A percentile compares a stretch with the other conserved stretches of the same genome.
Conservation (phyloP, 2,113 vertebrate genomes). For the Rhinoptilus africanus region DNA sequence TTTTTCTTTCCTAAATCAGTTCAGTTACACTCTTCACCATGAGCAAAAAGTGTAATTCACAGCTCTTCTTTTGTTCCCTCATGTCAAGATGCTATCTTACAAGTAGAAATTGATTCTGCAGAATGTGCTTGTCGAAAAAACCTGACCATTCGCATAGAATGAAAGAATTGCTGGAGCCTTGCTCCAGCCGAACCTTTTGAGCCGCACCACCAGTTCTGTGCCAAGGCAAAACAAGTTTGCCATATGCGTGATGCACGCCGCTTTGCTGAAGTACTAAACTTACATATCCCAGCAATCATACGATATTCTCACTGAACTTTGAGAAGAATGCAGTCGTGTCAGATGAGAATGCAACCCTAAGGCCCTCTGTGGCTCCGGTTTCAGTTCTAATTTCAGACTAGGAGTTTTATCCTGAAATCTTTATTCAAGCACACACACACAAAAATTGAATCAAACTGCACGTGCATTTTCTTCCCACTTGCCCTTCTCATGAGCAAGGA, state of each 20-base stretch:
- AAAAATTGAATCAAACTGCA: not conserved
- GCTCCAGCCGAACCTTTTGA: not conserved
- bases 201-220: not conserved
- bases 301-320: not conserved
- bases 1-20: not conserved
- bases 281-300: not conserved
- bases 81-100: not conserved
- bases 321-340: not conserved
- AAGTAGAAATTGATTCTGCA: not conserved
- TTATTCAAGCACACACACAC: not conserved
- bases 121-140: not conserved
- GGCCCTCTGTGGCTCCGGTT: not conserved
- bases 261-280: not conserved
- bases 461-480: not conserved
- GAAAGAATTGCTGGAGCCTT: not conserved
- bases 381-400: constrained; percentile 35
- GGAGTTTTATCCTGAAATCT: not conserved
- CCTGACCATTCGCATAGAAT: not conserved
- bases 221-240: not conserved
- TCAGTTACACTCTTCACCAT: not conserved
- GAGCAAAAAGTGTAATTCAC: not conserved
- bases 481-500: not conserved
- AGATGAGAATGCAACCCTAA: not conserved
- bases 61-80: not conserved
- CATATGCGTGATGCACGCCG: fast-evolving